These are phyloP conservation scores for Teleogryllus oceanicus DNA, from an alignment of 2,888 invertebrate genomes.

Conservation along the genomic window DNA sequence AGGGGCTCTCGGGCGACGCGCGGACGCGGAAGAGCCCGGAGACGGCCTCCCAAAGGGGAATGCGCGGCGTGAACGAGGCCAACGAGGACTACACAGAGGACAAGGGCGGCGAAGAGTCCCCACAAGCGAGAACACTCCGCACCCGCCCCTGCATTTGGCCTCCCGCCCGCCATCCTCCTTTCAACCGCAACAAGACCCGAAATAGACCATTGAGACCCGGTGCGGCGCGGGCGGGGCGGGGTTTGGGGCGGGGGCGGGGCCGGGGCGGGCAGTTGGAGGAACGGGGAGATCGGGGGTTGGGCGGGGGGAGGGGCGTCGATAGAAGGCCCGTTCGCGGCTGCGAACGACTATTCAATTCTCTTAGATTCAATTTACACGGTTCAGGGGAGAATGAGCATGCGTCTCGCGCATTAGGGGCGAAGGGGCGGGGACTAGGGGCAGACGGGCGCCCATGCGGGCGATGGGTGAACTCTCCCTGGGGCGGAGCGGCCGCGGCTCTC, in stretches of 20 bases:
- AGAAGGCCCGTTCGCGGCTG: background rate
- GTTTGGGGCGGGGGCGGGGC: background rate
- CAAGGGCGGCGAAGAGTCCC: no score
- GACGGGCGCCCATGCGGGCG: no score
- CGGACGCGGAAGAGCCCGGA: no score
- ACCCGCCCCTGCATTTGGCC: background rate
- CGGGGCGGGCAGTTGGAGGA: background rate
- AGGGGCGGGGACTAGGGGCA: background rate
- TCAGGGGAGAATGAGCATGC: slow-evolving; percentile 9
- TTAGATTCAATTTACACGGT: slow-evolving; percentile 6
- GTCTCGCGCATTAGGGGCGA: background rate
- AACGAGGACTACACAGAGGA: no score
- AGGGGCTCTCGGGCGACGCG: no score
- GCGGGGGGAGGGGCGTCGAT: background rate
- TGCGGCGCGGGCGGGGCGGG: background rate
- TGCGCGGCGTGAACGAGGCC: no score
- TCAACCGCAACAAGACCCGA: slow-evolving; percentile 9
- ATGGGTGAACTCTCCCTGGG: no score
- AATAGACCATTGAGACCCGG: background rate
- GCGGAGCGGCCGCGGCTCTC: background rate
- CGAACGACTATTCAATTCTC: slow-evolving; percentile 18
- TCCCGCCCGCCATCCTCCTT: background rate
- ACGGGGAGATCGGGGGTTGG: background rate
- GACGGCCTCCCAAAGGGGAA: no score
- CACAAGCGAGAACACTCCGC: background rate